phyloP scores from a whole-genome alignment of 2,113 vertebrate species.

The Genyomyrus donnyi region DNA sequence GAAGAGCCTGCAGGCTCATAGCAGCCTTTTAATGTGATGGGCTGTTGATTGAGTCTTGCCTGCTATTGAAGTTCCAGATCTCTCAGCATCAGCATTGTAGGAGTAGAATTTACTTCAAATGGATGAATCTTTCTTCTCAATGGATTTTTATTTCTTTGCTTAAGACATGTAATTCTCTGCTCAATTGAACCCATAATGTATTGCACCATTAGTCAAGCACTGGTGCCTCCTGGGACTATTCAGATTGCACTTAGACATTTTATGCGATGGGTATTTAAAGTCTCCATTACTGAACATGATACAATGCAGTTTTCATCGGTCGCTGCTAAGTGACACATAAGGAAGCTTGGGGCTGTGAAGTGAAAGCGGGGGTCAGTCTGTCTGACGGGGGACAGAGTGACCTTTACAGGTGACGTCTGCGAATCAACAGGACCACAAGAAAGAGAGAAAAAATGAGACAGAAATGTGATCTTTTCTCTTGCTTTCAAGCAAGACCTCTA shows the following conservation, averaged over 20 bases:
- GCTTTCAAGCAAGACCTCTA: background rate
- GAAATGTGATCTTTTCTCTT: background rate
- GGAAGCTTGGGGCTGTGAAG: background rate
- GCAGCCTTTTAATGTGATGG: background rate
- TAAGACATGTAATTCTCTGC: background rate
- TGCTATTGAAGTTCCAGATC: background rate
- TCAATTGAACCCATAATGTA: background rate
- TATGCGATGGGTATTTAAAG: background rate
- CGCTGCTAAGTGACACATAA: background rate
- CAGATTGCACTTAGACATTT: background rate
- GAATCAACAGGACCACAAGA: background rate
- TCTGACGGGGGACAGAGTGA: background rate
- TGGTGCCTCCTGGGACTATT: background rate
- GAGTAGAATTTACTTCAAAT: background rate
- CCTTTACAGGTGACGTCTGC: background rate
- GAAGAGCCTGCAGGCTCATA: background rate
- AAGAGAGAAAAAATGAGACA: background rate
- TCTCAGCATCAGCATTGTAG: background rate
- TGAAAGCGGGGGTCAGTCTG: background rate
- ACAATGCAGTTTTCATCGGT: background rate
- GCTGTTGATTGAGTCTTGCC: background rate
- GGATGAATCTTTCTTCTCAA: background rate
- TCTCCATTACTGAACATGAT: slow-evolving; percentile 6
- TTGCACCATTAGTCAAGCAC: background rate
- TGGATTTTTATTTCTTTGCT: slow-evolving; percentile 7